Evolutionary conservation across 2,113 vertebrate genomes (phyloP), one percentile per base, ranked within the genome.

Genomic region (Delphinus delphis): DNA sequence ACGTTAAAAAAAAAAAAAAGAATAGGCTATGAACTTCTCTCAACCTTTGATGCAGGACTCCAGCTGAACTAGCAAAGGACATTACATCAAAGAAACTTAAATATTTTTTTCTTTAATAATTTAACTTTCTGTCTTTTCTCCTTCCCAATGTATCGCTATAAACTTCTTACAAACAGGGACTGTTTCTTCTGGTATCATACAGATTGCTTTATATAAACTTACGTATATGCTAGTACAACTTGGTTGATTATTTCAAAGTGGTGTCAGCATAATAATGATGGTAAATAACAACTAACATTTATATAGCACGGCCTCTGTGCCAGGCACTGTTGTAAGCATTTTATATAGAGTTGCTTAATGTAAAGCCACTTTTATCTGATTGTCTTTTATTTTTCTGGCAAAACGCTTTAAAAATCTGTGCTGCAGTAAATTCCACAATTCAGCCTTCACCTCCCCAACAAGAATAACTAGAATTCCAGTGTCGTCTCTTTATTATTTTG

Each of bases 391-490:
- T 90, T 97, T 93, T 95, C 79, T 41, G 65, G 89, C 70, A 80
- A 70, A 93, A 88, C 13, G 60, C 47, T 95, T 94, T 70, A 81
- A 96, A 82, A 95, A 85, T 88, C 73, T 93, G 55, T 86, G 36
- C 53, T 93, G 26, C 38, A 83, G 55, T 92, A 79, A 85, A 80
- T 96, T 87, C 83, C 60, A 86, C 62, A 96, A 86, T 77, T 93
- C 62, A 95, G 26, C 71, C 71, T 87, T 96, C 21, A 91, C 79
- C 76, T 97, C 41, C 77, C 60, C 41, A 89, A 87, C 65, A 74
- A 83, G 70, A 93, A 95, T 95, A 81, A 47, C 76, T 96, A 38
- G 73, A 94, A 96, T 97, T 96, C 90, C 63, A 96, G 0, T 68
- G 70, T 80, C 53, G 82, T 97, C 41, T 28, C 28, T 60, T 90